These are phyloP conservation scores for Sinocyclocheilus maitianheensis DNA, from an alignment of 2,113 vertebrate genomes.

Conservation along the genomic window DNA sequence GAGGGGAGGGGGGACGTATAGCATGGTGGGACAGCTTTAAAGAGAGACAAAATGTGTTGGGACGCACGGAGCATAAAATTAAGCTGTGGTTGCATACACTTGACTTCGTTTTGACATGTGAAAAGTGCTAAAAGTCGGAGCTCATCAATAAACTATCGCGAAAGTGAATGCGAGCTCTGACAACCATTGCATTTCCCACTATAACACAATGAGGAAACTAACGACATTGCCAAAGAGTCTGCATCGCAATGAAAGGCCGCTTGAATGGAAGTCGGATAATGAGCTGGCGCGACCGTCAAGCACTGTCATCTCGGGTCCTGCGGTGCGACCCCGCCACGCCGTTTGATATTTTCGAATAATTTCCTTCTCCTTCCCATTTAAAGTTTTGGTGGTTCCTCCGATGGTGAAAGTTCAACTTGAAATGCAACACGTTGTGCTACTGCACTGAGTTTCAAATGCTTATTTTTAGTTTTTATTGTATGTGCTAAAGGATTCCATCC, in stretches of 20 bases:
- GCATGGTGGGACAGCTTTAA: constrained; percentile 52
- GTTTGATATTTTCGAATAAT: constrained; percentile 67
- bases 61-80: constrained; percentile 76
- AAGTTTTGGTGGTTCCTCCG: constrained; percentile 1
- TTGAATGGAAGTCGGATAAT: constrained; percentile 83
- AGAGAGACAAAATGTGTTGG: constrained; percentile 58
- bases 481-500: neutral
- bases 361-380: neutral
- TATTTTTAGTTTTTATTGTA: neutral
- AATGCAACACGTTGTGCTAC: neutral
- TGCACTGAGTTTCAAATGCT: neutral
- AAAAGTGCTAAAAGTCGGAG: constrained; percentile 83
- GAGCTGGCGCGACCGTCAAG: constrained; percentile 81
- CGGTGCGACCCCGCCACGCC: constrained; percentile 71
- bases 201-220: constrained; percentile 78
- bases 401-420: neutral
- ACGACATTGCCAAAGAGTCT: constrained; percentile 82
- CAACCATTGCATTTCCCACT: constrained; percentile 78
- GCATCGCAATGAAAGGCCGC: constrained; percentile 78
- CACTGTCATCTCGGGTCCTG: constrained; percentile 79
- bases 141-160: constrained; percentile 81
- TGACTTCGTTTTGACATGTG: constrained; percentile 82
- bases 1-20: constrained; percentile 30
- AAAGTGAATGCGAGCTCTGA: constrained; percentile 76
- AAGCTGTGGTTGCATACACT: constrained; percentile 78